Conservation (phyloP, 2,113 vertebrate genomes). For the Phalacrocorax pelagicus region DNA sequence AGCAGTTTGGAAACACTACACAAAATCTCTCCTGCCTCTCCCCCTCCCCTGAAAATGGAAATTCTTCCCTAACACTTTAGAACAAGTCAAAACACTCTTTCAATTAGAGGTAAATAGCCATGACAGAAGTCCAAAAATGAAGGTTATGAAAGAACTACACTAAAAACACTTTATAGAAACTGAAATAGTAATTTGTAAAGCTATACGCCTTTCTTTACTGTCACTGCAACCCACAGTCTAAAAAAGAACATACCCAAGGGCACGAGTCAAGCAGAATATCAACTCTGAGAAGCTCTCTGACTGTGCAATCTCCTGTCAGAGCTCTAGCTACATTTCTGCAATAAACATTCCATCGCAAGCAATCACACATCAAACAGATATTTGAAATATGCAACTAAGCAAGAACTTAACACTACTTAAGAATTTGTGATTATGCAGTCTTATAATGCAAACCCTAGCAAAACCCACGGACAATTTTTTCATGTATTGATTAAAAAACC, state of each 20-base stretch:
- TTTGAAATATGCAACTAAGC: slow-evolving; percentile 85
- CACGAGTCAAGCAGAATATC: background rate
- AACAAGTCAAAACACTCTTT: background rate
- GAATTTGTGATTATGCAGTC: background rate
- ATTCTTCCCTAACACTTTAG: background rate
- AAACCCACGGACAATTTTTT: background rate
- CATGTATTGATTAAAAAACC: background rate
- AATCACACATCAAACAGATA: slow-evolving; percentile 84
- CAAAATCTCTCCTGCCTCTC: background rate
- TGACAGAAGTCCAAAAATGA: background rate
- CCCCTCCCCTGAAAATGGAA: background rate
- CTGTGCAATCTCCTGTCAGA: slow-evolving; percentile 80
- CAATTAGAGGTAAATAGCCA: background rate
- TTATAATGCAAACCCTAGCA: background rate
- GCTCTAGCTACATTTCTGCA: slow-evolving; percentile 73
- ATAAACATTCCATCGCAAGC: slow-evolving; percentile 82
- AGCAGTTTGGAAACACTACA: background rate
- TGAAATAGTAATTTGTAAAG: background rate
- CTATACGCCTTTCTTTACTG: background rate
- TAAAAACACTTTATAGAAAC: background rate
- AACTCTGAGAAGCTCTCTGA: slow-evolving; percentile 33
- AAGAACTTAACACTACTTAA: slow-evolving; percentile 65
- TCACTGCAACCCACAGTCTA: background rate
- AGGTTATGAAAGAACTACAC: background rate
- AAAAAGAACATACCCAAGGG: background rate